phyloP scores from a whole-genome alignment of 1,140 invertebrate genomes.

The Psilanteris sp. region DNA sequence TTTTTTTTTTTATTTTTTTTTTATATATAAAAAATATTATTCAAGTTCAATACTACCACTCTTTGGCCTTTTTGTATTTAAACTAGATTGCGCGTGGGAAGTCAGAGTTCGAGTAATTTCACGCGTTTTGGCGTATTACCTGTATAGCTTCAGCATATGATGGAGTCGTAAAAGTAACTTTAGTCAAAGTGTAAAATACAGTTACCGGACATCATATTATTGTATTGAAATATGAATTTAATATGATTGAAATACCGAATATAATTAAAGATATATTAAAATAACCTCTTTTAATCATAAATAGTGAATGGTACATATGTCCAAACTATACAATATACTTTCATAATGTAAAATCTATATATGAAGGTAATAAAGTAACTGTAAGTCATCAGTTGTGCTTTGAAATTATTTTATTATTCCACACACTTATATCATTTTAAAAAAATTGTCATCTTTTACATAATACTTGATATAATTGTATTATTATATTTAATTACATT shows the following conservation, averaged over 20 bases:
- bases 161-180: constrained; percentile 11
- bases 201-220: constrained; percentile 18
- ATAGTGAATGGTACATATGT: constrained; percentile 41
- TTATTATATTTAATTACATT: no score
- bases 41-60: constrained; percentile 15
- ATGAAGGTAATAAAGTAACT: constrained; percentile 50
- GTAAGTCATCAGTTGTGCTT: no score
- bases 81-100: constrained; percentile 2
- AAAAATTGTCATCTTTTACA: no score
- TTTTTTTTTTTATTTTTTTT: constrained; percentile 13
- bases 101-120: background rate
- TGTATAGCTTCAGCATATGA: constrained; percentile 33
- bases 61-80: constrained; percentile 59
- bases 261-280: constrained; percentile 8
- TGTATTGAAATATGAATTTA: constrained; percentile 13
- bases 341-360: constrained; percentile 49
- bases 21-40: constrained; percentile 36
- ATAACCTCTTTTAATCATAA: constrained; percentile 7
- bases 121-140: constrained; percentile 7
- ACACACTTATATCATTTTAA: no score
- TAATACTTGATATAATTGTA: no score
- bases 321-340: constrained; percentile 32
- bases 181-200: constrained; percentile 52
- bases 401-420: no score
- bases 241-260: constrained; percentile 20